A percentile compares a stretch with the other conserved stretches of the same genome.
These are phyloP conservation scores for Stegana nigrithorax DNA, from an alignment of 2,888 invertebrate species.

Conservation along the genomic window DNA sequence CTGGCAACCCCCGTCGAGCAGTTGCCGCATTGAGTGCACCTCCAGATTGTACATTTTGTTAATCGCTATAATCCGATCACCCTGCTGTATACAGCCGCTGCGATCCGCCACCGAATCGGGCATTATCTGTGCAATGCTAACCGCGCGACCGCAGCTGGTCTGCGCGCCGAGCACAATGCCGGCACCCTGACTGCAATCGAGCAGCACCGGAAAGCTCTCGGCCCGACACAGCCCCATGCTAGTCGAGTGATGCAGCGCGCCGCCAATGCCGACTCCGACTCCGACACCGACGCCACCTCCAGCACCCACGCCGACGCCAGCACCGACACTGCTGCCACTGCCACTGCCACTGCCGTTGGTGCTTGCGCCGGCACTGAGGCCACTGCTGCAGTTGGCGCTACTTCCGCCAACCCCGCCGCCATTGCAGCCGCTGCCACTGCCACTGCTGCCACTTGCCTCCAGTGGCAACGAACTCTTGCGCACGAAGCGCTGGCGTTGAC, in stretches of 20 bases:
- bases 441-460: conserved; percentile 44
- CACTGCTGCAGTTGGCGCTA: conserved; percentile 29
- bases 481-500: conserved; percentile 67
- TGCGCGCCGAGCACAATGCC: conserved; percentile 63
- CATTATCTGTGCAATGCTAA: conserved; percentile 64
- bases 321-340: conserved; percentile 54
- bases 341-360: conserved; percentile 10
- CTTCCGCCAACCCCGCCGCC: conserved; percentile 33
- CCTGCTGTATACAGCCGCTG: conserved; percentile 80
- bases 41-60: conserved; percentile 82
- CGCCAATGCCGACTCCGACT: too few species aligned
- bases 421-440: conserved; percentile 33
- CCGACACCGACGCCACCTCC: too few species aligned
- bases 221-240: conserved; percentile 66
- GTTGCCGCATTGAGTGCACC: conserved; percentile 71
- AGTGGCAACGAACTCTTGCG: conserved; percentile 70
- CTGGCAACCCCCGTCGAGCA: conserved; percentile 58
- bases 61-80: conserved; percentile 86
- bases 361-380: conserved; percentile 60
- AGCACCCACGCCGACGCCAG: conserved; percentile 49
- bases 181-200: conserved; percentile 68
- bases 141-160: conserved; percentile 62
- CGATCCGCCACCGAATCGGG: conserved; percentile 70
- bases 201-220: conserved; percentile 67
- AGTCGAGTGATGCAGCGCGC: conserved; percentile 47